Evolutionary conservation across 2,888 invertebrate genomes (phyloP).

Genomic region (Scaptomyza parva): DNA sequence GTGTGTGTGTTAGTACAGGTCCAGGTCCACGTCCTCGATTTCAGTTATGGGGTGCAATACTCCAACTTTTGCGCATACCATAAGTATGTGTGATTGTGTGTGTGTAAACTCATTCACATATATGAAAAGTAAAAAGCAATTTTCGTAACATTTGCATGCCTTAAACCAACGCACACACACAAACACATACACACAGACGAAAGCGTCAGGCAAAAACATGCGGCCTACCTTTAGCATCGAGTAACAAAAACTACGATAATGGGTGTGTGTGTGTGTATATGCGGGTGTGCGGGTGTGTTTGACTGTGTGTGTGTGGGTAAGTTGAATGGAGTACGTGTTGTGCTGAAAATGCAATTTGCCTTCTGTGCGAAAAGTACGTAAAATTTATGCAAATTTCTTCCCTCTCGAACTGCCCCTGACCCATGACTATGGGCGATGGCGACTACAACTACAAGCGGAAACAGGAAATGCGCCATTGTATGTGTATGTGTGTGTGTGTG

Average conservation of each 20-base stretch:
- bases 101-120: constrained; percentile 66
- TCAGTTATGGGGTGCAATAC: constrained; percentile 20
- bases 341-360: constrained; percentile 80
- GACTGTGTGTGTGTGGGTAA: constrained; percentile 32
- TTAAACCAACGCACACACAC: constrained; percentile 69
- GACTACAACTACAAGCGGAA: constrained; percentile 68
- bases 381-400: constrained; percentile 77
- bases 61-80: constrained; percentile 32
- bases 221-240: constrained; percentile 64
- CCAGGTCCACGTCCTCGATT: constrained; percentile 24
- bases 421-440: constrained; percentile 41
- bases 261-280: constrained; percentile 17
- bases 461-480: constrained; percentile 76
- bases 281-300: constrained; percentile 15
- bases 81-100: constrained; percentile 1
- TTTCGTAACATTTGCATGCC: constrained; percentile 81
- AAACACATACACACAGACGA: constrained; percentile 22
- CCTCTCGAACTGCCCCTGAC: constrained; percentile 51
- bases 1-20: constrained; percentile 22
- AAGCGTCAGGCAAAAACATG: constrained; percentile 47
- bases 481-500: constrained; percentile 25
- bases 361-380: constrained; percentile 79
- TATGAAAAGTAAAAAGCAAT: constrained; percentile 76
- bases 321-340: constrained; percentile 79
- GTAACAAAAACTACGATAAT: constrained; percentile 63